Base-by-base conservation (phyloP, 2,113 vertebrate genomes). In the Piaya cayana region DNA sequence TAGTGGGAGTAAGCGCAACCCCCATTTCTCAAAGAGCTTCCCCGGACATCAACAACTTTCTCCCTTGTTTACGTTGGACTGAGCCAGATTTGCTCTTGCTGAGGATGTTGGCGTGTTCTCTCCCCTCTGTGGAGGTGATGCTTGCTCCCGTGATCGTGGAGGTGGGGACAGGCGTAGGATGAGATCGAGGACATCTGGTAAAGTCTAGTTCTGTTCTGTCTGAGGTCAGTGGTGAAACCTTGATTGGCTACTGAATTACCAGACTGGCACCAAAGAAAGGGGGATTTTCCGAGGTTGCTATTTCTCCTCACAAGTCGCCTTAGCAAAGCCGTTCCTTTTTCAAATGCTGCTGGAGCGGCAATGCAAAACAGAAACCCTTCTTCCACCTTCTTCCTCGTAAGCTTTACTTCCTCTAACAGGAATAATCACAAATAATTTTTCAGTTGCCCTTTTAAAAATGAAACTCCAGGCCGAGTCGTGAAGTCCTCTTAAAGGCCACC, bases 371-470 rank as follows among this genome's bases (percentile, higher is more conserved):
- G 65, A 96, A 75, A 22, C 50, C 19, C 64, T 58, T 84, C 88
- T 94, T 87, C 82, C 85, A 86, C 76, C 63, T 95, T 82, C 82
- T 81, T 27, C 27, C 36, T 63, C 81, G 39, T 20, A 74, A 90
- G 39, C 43, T 88, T 74, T 78, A 80, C 37, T 88, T 94, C 42
- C 27, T 86, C 60, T 53, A 36, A 43, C 8, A 62, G 56, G 71
- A 88, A 81, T 72, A 93, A 63, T 9, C 36, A 90, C 42, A 88
- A 86, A 15, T 27, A 59, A 70, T 23, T 52, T 74, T 94, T 88
- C 63, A 36, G 49, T 81, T 84, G 82, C 36, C 87, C 60, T 71
- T 82, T 75, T 67, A 63, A 88, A 88, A 92, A 63, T 19, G 87
- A 58, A 74, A 83, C 49, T 92, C 27, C 67, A 90, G 50, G 75